phyloP scores from a whole-genome alignment of 2,797 vertebrate genomes.

The Neosilurus mollespiculum region DNA sequence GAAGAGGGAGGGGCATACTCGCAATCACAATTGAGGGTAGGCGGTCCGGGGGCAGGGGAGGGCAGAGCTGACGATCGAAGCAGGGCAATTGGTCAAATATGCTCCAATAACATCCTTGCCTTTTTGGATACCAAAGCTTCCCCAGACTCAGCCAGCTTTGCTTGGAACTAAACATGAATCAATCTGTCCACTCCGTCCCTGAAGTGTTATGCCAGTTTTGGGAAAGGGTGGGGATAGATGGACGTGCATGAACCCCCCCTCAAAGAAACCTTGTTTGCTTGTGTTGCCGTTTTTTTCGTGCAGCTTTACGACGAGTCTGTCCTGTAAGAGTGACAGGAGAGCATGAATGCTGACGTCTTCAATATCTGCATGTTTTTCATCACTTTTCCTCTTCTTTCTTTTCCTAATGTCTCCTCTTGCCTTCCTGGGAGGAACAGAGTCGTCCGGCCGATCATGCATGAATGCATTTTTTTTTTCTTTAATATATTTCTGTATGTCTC shows the following conservation, averaged over 20 bases:
- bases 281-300: no score
- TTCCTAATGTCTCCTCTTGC: neutral
- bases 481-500: slow-evolving; percentile 20
- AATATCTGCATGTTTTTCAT: slow-evolving; percentile 67
- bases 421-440: neutral
- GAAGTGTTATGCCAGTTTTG: slow-evolving; percentile 64
- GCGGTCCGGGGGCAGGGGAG: slow-evolving; percentile 82
- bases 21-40: slow-evolving; percentile 97
- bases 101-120: slow-evolving; percentile 54
- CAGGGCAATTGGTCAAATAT: slow-evolving; percentile 55
- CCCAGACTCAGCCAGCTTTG: slow-evolving; percentile 78
- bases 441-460: slow-evolving; percentile 23
- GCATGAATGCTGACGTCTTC: slow-evolving; percentile 62
- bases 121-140: slow-evolving; percentile 70
- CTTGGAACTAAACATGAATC: slow-evolving; percentile 57
- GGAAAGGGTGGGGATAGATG: slow-evolving; percentile 62
- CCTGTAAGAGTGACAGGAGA: slow-evolving; percentile 54
- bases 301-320: neutral
- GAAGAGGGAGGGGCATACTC: slow-evolving; percentile 88
- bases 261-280: no score
- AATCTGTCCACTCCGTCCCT: slow-evolving; percentile 55
- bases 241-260: slow-evolving; percentile 70
- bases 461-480: neutral
- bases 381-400: neutral
- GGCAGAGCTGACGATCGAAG: slow-evolving; percentile 74